Evolutionary conservation across 2,797 vertebrate species (phyloP), one percentile per base, ranked within the genome.

Genomic region (Clamator glandarius): DNA sequence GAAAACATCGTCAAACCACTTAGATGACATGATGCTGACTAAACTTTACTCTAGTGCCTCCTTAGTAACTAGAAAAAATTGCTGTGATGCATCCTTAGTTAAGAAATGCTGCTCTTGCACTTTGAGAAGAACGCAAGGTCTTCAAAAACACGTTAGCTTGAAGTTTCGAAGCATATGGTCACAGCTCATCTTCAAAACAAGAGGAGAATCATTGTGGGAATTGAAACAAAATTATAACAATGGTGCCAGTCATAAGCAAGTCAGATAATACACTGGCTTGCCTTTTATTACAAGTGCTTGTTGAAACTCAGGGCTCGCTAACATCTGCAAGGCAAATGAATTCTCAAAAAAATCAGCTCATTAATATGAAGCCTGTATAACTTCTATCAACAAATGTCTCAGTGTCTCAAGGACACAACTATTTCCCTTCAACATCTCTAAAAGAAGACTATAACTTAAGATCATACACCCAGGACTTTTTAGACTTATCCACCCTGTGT

Each of bases 341-440:
- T 50, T 89, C 64, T 57, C 44, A 77, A 93, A 88, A 88, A 91
- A 84, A 96, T 55, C 28, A 80, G 70, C 70, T 95, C 89, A 80
- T 52, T 84, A 76, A 91, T 89, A 91, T 89, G 58, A 90, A 89
- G 35, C 62, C 81, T 89, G 42, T 44, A 52, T 67, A 87, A 95
- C 67, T 96, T 66, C 84, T 50, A 84, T n/a, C 80, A 95, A 55
- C 61, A 88, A 62, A n/a, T 19, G 68, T 62, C 63, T 63, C 80
- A 16, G 77, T 20, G 39, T 81, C 67, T 85, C 75, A 92, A 88
- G 52, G 54, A 88, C 31, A 5, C 59, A 90, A 61, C 62, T 69
- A 94, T 50, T 94, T 94, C 84, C 61, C 90, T 94, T 94, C 25
- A 66, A 93, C 57, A 89, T 44, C 75, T 93, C 88, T 90, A 77